phyloP scores from a whole-genome alignment of 2,797 vertebrate species.

The Otus scops region DNA sequence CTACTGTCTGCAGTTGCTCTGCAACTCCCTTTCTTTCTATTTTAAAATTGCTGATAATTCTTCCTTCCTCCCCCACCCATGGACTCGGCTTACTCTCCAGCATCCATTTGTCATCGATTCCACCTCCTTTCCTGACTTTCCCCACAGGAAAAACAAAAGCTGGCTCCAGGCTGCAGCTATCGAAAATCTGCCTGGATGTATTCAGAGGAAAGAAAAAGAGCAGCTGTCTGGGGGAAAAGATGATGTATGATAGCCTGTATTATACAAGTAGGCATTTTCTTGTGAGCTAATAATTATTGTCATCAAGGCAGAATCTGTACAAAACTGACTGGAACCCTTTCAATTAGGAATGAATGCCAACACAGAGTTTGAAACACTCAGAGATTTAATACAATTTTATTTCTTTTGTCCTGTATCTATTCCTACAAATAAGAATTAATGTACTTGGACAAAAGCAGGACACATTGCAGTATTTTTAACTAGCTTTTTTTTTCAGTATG shows the following conservation, averaged over 20 bases:
- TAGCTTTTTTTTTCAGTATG: not conserved
- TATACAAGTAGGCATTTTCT: slow-evolving; percentile 12
- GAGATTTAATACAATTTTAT: not conserved
- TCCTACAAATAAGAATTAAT: slow-evolving; percentile 10
- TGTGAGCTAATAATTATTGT: slow-evolving; percentile 35
- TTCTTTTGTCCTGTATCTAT: not conserved
- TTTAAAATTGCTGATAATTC: not conserved
- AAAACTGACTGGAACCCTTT: slow-evolving; percentile 36
- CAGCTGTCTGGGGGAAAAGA: not conserved
- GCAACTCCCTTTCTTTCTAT: not conserved
- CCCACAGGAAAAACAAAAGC: slow-evolving; percentile 11
- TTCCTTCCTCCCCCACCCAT: slow-evolving; percentile 8
- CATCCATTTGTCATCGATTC: slow-evolving; percentile 17
- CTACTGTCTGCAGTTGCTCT: slow-evolving; percentile 7
- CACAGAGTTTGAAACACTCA: not conserved
- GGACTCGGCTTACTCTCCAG: not conserved
- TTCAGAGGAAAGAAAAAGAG: slow-evolving; percentile 38
- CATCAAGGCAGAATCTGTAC: slow-evolving; percentile 20
- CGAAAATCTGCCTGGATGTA: not conserved
- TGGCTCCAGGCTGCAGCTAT: not conserved
- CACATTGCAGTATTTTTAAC: not conserved
- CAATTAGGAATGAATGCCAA: slow-evolving; percentile 30
- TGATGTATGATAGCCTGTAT: not conserved
- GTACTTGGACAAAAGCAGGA: not conserved
- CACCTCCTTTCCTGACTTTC: slow-evolving; percentile 24